Evolutionary conservation across 2,888 invertebrate species (phyloP), one percentile per base, ranked within the genome.

Genomic region (Lysandra bellargus): DNA sequence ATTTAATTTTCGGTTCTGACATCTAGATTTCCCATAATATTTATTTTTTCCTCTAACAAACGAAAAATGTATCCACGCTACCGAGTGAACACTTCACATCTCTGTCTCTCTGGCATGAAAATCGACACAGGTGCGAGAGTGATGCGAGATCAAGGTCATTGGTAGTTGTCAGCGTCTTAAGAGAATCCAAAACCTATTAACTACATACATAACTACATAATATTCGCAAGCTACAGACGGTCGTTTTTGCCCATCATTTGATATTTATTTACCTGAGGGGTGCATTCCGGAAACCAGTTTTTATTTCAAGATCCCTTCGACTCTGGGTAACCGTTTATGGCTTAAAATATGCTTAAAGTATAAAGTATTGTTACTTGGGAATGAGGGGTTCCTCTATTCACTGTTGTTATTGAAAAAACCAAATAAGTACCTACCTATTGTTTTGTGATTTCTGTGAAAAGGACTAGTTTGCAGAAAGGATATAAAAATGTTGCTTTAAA

Each of bases 241-340:
- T n/a, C 17, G 7, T 61, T n/a, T 4, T 64, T 30, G 64, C 23
- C 64, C 64, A 23, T 61, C 2, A 9, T 23, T 69, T 5, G 14
- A 37, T 14, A 37, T 69, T 69, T 14, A 33, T 37, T 69, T 69
- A 69, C 69, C 69, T 69, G 69, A 69, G 33, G 69, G 69, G 69
- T 33, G 33, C 69, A 69, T 69, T 69, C 69, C 14, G 9, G 14
- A 69, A 69, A 69, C 69, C 1, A 37, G 69, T 69, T 69, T 69
- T 69, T 69, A 23, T 69, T 69, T 14, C 6, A 69, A 69, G 69
- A 37, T 14, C 64, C 69, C 37, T 37, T 69, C 69, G 33, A 37
- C 33, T 33, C 14, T 30, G 69, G 1, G 33, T 37, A 69, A 33
- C 33, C 69, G 17, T 69, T 69, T 69, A 33, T 69, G 30, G 14